Conservation (phyloP, 2,888 invertebrate genomes). For the Phorcus lineatus region DNA sequence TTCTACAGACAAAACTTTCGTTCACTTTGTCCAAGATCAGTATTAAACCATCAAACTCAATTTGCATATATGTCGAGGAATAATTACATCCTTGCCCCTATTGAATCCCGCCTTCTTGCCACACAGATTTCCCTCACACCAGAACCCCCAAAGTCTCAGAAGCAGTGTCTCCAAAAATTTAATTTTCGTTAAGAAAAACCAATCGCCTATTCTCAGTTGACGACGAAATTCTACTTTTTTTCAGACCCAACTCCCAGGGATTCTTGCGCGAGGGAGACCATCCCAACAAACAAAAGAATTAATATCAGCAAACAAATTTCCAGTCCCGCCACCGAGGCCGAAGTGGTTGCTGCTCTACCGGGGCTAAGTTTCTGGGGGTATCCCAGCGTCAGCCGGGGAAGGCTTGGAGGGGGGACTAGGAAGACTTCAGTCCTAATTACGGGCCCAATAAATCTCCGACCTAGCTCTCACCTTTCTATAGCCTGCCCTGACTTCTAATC, state of each 20-base stretch:
- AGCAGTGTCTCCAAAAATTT: neutral
- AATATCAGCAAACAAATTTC: conserved; percentile 1
- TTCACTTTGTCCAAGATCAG: too few relatives aligned
- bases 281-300: conserved; percentile 8
- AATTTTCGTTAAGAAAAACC: neutral
- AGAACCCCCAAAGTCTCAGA: neutral
- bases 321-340: neutral
- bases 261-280: neutral
- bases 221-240: neutral
- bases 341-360: neutral
- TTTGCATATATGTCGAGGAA: too few relatives aligned
- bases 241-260: neutral
- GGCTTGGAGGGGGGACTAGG: neutral
- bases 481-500: neutral
- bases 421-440: neutral
- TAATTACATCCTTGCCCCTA: too few relatives aligned
- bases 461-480: neutral
- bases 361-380: neutral
- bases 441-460: neutral
- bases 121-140: too few relatives aligned
- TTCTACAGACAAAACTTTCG: too few relatives aligned
- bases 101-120: too few relatives aligned
- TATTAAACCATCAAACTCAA: too few relatives aligned
- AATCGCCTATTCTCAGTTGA: neutral
- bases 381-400: neutral